Evolutionary conservation across 2,888 invertebrate species (phyloP).

Genomic region (Netelia melanura): DNA sequence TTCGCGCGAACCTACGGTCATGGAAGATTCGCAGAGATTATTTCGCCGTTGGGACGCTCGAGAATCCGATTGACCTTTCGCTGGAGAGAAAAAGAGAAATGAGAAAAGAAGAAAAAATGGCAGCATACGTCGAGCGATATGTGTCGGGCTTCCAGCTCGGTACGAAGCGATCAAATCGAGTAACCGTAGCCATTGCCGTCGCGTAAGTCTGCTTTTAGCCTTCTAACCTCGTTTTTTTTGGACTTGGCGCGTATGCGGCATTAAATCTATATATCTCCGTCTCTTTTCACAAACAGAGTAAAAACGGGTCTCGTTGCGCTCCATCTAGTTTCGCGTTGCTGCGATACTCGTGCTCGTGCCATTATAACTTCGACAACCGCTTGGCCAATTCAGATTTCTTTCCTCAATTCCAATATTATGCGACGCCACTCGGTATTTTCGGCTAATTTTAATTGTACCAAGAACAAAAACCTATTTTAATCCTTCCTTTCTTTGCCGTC

Average conservation of each 20-base stretch:
- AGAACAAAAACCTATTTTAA: neutral
- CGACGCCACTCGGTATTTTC: neutral
- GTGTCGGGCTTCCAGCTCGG: neutral
- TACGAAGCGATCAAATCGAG: constrained; percentile 25
- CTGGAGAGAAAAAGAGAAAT: neutral
- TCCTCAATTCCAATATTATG: neutral
- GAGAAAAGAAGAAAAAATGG: constrained; percentile 13
- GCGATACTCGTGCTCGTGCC: neutral
- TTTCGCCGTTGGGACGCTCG: neutral
- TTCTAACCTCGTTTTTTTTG: constrained; percentile 68
- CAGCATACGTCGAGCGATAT: constrained; percentile 8
- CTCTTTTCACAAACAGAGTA: constrained; percentile 35
- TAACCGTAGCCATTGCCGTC: constrained; percentile 21
- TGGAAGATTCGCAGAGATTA: too few species aligned
- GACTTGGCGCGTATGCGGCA: neutral
- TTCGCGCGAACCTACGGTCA: constrained; percentile 2
- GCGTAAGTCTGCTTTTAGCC: constrained; percentile 66
- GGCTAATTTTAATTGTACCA: neutral
- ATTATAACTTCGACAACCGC: too few species aligned
- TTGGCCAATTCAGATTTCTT: too few species aligned
- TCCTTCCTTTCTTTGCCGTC: neutral
- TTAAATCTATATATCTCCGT: constrained; percentile 18
- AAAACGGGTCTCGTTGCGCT: constrained; percentile 58
- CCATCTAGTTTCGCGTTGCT: constrained; percentile 37
- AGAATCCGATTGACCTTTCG: constrained; percentile 44